Evolutionary conservation across 2,888 invertebrate genomes (phyloP).

Genomic region (Marronus borbonicus): DNA sequence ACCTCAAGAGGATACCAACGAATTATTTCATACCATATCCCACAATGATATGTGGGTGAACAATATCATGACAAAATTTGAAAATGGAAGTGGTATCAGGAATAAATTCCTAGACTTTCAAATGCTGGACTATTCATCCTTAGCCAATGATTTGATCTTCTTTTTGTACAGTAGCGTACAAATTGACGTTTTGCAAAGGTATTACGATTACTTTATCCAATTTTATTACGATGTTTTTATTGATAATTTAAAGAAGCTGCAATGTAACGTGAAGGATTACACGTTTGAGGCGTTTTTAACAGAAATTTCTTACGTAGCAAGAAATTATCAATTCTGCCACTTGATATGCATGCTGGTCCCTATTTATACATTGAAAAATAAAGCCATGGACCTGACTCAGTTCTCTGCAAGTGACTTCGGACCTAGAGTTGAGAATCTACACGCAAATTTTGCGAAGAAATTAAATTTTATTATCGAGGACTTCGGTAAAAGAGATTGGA

Average conservation of each 20-base stretch:
- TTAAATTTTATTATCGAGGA: conserved; percentile 25
- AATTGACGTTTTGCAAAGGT: conserved; percentile 64
- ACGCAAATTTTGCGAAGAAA: neutral
- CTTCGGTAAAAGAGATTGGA: conserved; percentile 22
- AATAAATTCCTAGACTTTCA: conserved; percentile 75
- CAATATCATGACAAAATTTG: conserved; percentile 72
- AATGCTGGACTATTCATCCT: conserved; percentile 70
- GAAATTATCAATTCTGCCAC: conserved; percentile 66
- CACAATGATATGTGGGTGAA: conserved; percentile 76
- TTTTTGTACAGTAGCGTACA: conserved; percentile 72
- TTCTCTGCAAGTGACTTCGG: conserved; percentile 57
- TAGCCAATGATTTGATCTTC: conserved; percentile 72
- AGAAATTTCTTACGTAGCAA: conserved; percentile 66
- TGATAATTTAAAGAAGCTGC: conserved; percentile 62
- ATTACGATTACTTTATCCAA: conserved; percentile 70
- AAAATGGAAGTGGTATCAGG: conserved; percentile 52
- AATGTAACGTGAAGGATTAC: conserved; percentile 63
- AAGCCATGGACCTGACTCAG: conserved; percentile 66
- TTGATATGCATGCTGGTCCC: conserved; percentile 69
- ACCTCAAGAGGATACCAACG: conserved; percentile 58
- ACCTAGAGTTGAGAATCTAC: conserved; percentile 8
- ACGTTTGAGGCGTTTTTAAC: conserved; percentile 65
- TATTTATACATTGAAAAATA: conserved; percentile 65
- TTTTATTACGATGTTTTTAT: conserved; percentile 67
- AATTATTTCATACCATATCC: conserved; percentile 72